Base-by-base conservation (phyloP, 2,797 vertebrate species). In the Erpetoichthys calabaricus region DNA sequence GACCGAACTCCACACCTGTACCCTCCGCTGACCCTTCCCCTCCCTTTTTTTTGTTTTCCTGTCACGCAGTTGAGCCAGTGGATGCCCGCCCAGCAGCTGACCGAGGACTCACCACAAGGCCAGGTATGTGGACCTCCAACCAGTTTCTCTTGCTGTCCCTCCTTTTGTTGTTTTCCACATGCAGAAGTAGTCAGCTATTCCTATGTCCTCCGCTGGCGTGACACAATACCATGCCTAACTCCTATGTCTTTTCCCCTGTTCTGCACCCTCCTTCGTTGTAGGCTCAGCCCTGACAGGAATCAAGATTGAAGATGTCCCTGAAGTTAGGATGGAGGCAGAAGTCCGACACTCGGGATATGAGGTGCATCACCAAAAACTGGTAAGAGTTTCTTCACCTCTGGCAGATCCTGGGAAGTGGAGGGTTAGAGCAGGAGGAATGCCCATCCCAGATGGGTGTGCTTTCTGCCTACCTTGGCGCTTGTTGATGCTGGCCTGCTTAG, bases 351-450 rank as follows among this genome's bases (percentile, higher is more conserved):
- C 92, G 1, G 91, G 89, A 45, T 98, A 92, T 4, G 93, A 97
- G 75, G 93, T 98, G 60, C 94, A 92, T 77, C 95, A 97, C 78
- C 95, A 98, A 73, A 98, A 98, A 75, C 78, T 97, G 89, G 92
- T 97, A 75, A 60, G 74, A 64, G n/a, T 45, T 6, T 43, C 25
- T 5, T 9, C 50, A 25, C 2, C n/a, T n/a, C n/a, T 25, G 25
- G 25, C 25, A 25, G 25, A 25, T 25, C 25, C 25, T 25, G 1
- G 25, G 25, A 25, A 25, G 25, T 25, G 25, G 2, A 25, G 2
- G 25, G 25, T 25, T 25, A 25, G 25, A 25, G 25, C 25, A 25
- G n/a, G n/a, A 7, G 47, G 7, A n/a, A 7, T 7, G 2, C 2
- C 25, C 25, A 25, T 25, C 25, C 25, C 25, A 25, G 25, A 25